These are phyloP conservation scores for Astatoreochromis straeleni DNA, from an alignment of 2,113 vertebrate genomes.

Conservation along the genomic window DNA sequence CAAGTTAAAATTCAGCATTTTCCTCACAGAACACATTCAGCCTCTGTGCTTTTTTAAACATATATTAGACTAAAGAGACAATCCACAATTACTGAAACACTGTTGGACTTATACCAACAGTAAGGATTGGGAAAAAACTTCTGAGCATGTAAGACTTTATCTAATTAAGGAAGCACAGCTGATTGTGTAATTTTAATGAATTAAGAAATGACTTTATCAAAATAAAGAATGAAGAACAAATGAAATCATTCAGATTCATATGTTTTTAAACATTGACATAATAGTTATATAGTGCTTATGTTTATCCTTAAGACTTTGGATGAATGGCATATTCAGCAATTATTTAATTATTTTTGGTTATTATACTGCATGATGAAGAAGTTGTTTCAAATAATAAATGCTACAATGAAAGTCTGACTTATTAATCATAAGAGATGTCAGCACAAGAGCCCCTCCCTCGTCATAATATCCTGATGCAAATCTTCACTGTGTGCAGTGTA, in stretches of 20 bases:
- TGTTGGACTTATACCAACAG: background rate
- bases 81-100: accelerated
- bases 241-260: background rate
- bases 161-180: background rate
- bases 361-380: background rate
- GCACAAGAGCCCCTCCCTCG: accelerated
- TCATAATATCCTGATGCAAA: accelerated
- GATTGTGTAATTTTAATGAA: background rate
- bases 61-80: accelerated
- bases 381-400: background rate
- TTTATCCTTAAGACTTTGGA: background rate
- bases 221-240: background rate
- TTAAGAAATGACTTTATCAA: accelerated
- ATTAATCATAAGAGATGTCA: accelerated
- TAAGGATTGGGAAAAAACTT: accelerated
- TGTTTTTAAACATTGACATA: accelerated
- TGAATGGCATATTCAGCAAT: background rate
- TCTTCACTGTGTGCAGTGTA: background rate
- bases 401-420: accelerated
- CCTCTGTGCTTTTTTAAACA: background rate
- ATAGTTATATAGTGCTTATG: background rate
- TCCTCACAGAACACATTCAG: background rate
- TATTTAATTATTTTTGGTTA: accelerated
- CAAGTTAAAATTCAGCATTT: accelerated
- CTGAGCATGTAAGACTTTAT: accelerated